Base-by-base conservation (phyloP, 2,113 vertebrate species). In the Mobula birostris region DNA sequence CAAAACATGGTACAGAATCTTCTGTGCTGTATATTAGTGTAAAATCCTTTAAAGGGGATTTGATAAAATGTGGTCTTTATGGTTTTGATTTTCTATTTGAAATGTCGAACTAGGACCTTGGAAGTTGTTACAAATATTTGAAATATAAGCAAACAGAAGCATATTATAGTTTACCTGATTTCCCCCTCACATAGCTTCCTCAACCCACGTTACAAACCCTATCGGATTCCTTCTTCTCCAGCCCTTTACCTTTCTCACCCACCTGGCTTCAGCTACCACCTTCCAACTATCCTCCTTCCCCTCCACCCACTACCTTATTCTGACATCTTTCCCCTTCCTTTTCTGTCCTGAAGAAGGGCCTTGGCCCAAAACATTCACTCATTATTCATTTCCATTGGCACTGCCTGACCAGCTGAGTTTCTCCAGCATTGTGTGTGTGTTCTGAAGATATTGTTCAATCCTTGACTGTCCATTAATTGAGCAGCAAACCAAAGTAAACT, bases 391-490 rank as follows among this genome's bases (percentile, higher is more conserved):
- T 48, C 48, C 48, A 48, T 48, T 48, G 48, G 48, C 48, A 48
- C 48, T 48, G 48, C 48, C 48, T 48, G 48, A 48, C 48, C 48
- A 2, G 48, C 48, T 48, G 48, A 48, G 48, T 48, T 48, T 4
- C 48, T 48, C 48, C 48, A 48, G 48, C 3, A 48, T 48, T 48
- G 48, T 48, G 48, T 48, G 48, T 48, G 48, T 48, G 48, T 48
- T 48, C 1, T 4, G 48, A 48, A 76, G 11, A 1, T 95, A 95
- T 94, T 95, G 95, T 95, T 95, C 96, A 97, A 97, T 96, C 96
- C 97, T 97, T 97, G 96, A 96, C 96, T 97, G 97, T 95, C 96
- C 96, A 96, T 96, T 95, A 94, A 95, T 95, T 95, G 95, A 95
- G 94, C 87, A 91, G 95, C 96, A 95, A 96, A 97, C 97, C 97